Conservation (phyloP, 2,113 vertebrate species). For the Colius striatus region DNA sequence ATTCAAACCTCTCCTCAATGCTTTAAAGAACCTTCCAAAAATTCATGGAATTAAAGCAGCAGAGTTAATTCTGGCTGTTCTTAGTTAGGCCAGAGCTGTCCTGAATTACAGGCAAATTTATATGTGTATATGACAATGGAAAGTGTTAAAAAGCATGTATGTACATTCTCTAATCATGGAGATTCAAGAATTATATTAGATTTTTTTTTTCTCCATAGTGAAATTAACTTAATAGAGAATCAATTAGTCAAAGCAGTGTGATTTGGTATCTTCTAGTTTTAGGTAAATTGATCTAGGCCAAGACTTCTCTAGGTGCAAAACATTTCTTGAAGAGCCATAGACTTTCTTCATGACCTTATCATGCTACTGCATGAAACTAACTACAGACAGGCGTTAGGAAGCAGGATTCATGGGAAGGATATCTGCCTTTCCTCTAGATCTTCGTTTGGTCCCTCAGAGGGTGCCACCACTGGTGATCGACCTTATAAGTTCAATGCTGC, state of each 20-base stretch:
- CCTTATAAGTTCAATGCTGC: background rate
- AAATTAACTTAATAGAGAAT: background rate
- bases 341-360: background rate
- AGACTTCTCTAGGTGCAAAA: background rate
- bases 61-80: conserved; percentile 15
- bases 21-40: conserved; percentile 52
- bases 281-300: background rate
- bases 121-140: background rate
- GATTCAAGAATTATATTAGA: background rate
- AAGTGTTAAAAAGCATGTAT: background rate
- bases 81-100: conserved; percentile 27
- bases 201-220: background rate
- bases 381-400: background rate
- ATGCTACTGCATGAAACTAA: background rate
- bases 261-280: background rate
- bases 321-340: background rate
- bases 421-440: background rate
- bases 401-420: background rate
- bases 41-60: conserved; percentile 10
- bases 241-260: background rate
- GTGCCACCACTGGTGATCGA: background rate
- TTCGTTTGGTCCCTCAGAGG: background rate
- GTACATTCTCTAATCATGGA: background rate
- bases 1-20: conserved; percentile 25
- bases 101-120: conserved; percentile 5